phyloP scores from a whole-genome alignment of 2,888 invertebrate species.

The Allygus modestus region DNA sequence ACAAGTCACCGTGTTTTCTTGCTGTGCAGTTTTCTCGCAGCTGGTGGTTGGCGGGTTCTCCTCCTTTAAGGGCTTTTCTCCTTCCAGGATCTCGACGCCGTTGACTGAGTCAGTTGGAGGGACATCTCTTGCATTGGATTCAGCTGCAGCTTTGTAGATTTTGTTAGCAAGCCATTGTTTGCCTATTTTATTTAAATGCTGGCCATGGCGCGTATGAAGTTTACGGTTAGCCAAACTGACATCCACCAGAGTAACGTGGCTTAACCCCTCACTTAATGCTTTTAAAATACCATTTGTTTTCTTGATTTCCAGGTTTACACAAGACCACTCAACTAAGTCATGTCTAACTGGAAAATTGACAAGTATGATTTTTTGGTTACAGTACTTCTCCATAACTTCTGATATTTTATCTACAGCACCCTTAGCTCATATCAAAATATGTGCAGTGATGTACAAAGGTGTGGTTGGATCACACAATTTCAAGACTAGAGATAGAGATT shows the following conservation, averaged over 20 bases:
- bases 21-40: too few species aligned
- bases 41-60: too few species aligned
- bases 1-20: too few species aligned
- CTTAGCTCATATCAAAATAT: too few species aligned
- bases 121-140: too few species aligned
- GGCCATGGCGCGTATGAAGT: constrained; percentile 32
- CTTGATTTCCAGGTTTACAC: constrained; percentile 8
- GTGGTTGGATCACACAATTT: too few species aligned
- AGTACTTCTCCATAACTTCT: neutral
- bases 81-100: too few species aligned
- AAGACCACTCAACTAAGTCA: constrained; percentile 16
- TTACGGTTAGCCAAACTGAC: neutral
- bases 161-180: constrained; percentile 29
- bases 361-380: neutral
- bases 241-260: constrained; percentile 1
- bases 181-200: constrained; percentile 45
- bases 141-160: constrained; percentile 33
- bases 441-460: too few species aligned
- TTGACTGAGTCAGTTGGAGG: too few species aligned
- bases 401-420: neutral
- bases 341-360: constrained; percentile 1
- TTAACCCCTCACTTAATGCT: neutral
- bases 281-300: constrained; percentile 9
- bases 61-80: too few species aligned
- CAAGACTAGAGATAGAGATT: too few species aligned